These are phyloP conservation scores for Psittacara wagleri DNA, from an alignment of 2,113 vertebrate species.

Conservation along the genomic window DNA sequence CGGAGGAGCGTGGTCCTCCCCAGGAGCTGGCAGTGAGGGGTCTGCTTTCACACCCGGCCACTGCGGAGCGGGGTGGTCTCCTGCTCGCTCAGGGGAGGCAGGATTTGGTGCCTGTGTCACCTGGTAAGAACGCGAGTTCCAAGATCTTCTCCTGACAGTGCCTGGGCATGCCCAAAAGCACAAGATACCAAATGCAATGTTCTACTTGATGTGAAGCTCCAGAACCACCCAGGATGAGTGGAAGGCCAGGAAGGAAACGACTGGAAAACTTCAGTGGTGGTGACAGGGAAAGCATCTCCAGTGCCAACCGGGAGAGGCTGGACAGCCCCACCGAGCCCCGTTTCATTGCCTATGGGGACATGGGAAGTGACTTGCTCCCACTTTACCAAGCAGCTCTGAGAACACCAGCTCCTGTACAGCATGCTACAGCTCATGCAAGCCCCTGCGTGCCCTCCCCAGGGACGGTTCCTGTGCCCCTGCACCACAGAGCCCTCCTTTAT, in stretches of 20 bases:
- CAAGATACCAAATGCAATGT: accelerated
- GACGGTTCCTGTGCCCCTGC: neutral
- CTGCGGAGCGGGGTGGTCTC: accelerated
- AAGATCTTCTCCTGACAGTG: neutral
- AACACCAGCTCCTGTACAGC: neutral
- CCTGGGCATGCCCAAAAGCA: neutral
- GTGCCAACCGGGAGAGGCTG: neutral
- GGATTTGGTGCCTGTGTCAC: neutral
- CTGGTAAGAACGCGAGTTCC: neutral
- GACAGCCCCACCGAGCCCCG: neutral
- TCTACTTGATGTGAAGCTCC: neutral
- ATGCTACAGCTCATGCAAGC: neutral
- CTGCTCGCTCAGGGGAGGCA: neutral
- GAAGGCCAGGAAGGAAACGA: accelerated
- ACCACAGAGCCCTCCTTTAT: neutral
- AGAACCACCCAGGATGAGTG: accelerated
- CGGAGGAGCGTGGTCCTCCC: neutral
- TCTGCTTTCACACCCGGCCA: neutral
- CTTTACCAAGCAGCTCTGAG: neutral
- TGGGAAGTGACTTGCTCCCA: neutral
- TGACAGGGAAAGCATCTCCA: neutral
- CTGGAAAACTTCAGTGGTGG: neutral
- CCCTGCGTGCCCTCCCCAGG: neutral
- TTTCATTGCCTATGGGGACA: neutral
- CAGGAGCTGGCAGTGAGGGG: neutral